Base-by-base conservation (phyloP, 1,140 invertebrate genomes). In the Papilio xuthus region DNA sequence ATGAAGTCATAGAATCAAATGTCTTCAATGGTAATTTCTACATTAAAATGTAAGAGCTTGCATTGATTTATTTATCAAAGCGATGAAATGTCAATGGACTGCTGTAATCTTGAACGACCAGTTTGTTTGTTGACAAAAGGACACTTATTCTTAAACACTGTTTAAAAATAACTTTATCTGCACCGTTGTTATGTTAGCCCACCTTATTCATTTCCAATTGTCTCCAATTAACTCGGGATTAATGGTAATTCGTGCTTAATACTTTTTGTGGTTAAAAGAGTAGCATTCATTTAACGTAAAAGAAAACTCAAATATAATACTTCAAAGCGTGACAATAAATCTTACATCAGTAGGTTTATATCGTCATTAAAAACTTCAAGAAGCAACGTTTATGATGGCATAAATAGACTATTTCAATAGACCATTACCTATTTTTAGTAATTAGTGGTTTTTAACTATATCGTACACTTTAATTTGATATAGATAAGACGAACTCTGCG, bases 21-120 rank as follows among this genome's bases (percentile, higher is more conserved):
- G 8, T 53, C 50, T 53, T 53, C n/a, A 20, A 20, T 53, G 50
- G 18, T 7, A 53, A 53, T n/a, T n/a, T 53, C 15, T 53, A n/a
- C 20, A n/a, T 7, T 53, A n/a, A 53, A 8, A 53, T 60, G 10
- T 4, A 60, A 20, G 7, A 56, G 18, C 23, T 28, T 28, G 13
- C 13, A 15, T 67, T 28, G 2, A 67, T 67, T 67, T 60, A 12
- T 60, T 18, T 67, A 67, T 28, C 23, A 32, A 15, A 8, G 13
- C 26, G 60, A 60, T 26, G 20, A 60, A 67, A 13, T 67, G 60
- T 67, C 60, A 67, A 67, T 67, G 26, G 26, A 67, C 60, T 67
- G 60, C 13, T 15, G 26, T 67, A 67, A 67, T 67, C 60, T 67
- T 67, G 60, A 28, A 67, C 28, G 60, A 67, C 60, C 26, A 28